These are phyloP conservation scores for Drosophila paramelanica DNA, from an alignment of 2,888 invertebrate species.

Conservation along the genomic window DNA sequence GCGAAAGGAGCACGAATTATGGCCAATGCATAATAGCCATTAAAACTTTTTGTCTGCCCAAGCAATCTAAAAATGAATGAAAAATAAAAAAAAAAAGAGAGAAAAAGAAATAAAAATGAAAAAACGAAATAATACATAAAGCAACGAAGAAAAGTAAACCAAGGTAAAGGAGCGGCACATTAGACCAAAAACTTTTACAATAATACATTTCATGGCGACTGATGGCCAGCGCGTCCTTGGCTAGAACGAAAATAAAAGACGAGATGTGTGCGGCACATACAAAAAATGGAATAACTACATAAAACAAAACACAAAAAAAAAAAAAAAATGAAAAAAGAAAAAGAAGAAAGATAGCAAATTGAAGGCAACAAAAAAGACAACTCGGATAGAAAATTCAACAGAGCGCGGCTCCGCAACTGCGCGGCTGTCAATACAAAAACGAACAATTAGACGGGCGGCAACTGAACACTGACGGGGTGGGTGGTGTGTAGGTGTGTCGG, in stretches of 20 bases:
- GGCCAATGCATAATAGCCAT: conserved; percentile 77
- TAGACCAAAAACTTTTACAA: conserved; percentile 72
- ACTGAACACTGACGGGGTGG: conserved; percentile 12
- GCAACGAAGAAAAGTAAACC: conserved; percentile 10
- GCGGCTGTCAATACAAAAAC: conserved; percentile 73
- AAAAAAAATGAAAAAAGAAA: conserved; percentile 18
- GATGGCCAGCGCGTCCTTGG: conserved; percentile 64
- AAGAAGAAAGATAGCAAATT: conserved; percentile 11
- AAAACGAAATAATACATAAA: conserved; percentile 12
- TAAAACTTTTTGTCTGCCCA: conserved; percentile 58
- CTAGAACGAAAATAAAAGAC: conserved; percentile 39
- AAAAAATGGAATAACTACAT: conserved; percentile 43
- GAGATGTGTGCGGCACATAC: conserved; percentile 28
- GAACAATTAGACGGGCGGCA: conserved; percentile 63
- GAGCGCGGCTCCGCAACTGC: conserved; percentile 73
- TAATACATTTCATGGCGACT: conserved; percentile 67
- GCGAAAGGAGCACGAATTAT: conserved; percentile 64
- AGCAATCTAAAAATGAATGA: conserved; percentile 48
- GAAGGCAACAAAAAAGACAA: conserved; percentile 30
- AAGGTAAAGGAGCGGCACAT: conserved; percentile 55
- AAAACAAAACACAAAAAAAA: conserved; percentile 34
- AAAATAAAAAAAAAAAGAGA: conserved; percentile 19
- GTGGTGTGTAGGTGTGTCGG: background rate
- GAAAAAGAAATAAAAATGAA: conserved; percentile 11
- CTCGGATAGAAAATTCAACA: conserved; percentile 63